Conservation (phyloP, 1,140 invertebrate genomes). For the Conopomorpha cramerella region DNA sequence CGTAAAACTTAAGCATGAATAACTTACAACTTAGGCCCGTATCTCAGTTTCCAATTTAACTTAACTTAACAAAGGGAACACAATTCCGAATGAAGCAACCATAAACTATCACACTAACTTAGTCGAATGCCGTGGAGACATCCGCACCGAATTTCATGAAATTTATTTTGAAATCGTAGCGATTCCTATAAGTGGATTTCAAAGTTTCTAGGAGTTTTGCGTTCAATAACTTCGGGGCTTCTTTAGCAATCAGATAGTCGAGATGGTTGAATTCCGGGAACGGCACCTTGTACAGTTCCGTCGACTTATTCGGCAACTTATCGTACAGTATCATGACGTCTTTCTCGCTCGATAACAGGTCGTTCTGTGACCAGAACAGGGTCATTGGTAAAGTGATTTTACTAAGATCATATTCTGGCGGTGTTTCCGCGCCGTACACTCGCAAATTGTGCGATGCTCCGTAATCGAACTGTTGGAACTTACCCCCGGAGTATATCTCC, state of each 20-base stretch:
- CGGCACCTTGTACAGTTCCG: conserved; percentile 49
- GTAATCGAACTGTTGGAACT: conserved; percentile 46
- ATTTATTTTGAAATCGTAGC: too few species aligned
- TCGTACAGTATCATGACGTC: conserved; percentile 33
- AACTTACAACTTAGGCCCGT: too few species aligned
- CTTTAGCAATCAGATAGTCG: conserved; percentile 64
- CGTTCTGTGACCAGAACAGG: conserved; percentile 60
- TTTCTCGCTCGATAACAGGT: conserved; percentile 54
- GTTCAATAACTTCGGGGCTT: conserved; percentile 60
- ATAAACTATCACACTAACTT: too few species aligned
- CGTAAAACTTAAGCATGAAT: too few species aligned
- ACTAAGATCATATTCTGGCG: conserved; percentile 61
- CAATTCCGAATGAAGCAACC: too few species aligned
- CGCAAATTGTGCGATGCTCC: conserved; percentile 20
- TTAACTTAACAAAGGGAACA: too few species aligned
- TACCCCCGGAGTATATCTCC: conserved; percentile 52
- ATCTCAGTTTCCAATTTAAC: too few species aligned
- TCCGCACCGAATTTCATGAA: too few species aligned
- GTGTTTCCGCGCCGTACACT: conserved; percentile 48
- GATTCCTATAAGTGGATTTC: too few species aligned
- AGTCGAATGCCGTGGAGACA: too few species aligned
- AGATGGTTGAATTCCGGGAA: conserved; percentile 63
- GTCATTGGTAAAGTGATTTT: conserved; percentile 61
- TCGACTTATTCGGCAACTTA: conserved; percentile 19
- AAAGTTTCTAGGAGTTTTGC: conserved; percentile 43